Evolutionary conservation across 2,113 vertebrate genomes (phyloP).

Genomic region (Dissostichus mawsoni): DNA sequence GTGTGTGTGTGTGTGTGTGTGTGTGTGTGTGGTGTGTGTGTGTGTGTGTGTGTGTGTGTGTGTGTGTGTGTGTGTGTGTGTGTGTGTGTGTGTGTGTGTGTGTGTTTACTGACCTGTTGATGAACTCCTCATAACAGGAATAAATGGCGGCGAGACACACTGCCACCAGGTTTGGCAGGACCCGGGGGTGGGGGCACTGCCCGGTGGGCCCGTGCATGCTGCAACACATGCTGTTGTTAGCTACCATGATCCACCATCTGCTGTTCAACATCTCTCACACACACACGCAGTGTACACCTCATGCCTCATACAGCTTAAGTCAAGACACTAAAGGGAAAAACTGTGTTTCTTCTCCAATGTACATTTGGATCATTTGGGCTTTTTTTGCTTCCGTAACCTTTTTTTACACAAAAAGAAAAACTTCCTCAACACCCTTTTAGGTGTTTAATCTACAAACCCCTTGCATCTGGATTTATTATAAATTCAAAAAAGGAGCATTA

Average conservation of each 20-base stretch:
- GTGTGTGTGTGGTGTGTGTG: no score
- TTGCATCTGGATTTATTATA: no score
- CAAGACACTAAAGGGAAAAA: no score
- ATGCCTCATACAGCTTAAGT: neutral
- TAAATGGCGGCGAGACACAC: conserved; percentile 99
- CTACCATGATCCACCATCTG: neutral
- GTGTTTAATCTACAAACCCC: no score
- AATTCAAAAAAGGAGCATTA: no score
- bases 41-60: no score
- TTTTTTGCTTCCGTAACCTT: no score
- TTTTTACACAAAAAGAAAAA: no score
- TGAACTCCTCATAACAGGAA: conserved; percentile 99
- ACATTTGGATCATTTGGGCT: no score
- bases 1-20: no score
- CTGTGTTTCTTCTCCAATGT: no score
- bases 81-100: conserved; percentile 8
- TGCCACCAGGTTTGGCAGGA: conserved; percentile 97
- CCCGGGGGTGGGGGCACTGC: conserved; percentile 97
- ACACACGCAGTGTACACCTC: neutral
- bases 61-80: neutral
- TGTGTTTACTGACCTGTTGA: conserved; percentile 92
- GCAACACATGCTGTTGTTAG: conserved; percentile 53
- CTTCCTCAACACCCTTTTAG: no score
- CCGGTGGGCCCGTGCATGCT: conserved; percentile 99
- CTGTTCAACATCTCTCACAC: neutral